Evolutionary conservation across 2,797 vertebrate genomes (phyloP).

Genomic region (Onychomys torridus): DNA sequence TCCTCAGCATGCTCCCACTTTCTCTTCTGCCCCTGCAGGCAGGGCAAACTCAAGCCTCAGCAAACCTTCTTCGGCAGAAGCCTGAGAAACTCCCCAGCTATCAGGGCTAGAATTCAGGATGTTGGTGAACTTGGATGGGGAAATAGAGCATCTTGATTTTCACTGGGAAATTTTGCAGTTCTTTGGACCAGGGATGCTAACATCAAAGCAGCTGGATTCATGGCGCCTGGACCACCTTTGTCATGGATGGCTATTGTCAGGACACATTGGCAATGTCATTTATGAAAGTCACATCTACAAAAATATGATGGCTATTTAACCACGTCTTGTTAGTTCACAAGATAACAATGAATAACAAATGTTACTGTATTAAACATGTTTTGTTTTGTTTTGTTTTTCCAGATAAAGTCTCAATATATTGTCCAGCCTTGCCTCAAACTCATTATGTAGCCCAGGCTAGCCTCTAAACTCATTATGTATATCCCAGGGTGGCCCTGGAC

Average conservation of each 20-base stretch:
- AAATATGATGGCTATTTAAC: neutral
- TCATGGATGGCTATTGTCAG: neutral
- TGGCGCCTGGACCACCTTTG: neutral
- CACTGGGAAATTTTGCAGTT: neutral
- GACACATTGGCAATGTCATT: neutral
- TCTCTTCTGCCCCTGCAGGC: neutral
- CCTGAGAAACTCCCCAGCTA: neutral
- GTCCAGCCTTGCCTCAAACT: neutral
- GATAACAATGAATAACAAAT: neutral
- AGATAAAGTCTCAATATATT: neutral
- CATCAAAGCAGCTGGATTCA: accelerated
- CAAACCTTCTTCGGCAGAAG: neutral
- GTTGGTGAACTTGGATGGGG: neutral
- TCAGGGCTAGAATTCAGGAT: neutral
- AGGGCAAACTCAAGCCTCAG: neutral
- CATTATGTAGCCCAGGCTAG: neutral
- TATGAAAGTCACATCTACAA: neutral
- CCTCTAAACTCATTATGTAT: neutral
- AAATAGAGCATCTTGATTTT: neutral
- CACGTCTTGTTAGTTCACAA: neutral
- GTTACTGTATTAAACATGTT: neutral
- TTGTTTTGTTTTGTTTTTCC: neutral
- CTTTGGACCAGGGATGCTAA: neutral
- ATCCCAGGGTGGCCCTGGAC: neutral
- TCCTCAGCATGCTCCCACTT: neutral